phyloP scores from a whole-genome alignment of 2,113 vertebrate genomes.

The Myanophis thanlyinensis region DNA sequence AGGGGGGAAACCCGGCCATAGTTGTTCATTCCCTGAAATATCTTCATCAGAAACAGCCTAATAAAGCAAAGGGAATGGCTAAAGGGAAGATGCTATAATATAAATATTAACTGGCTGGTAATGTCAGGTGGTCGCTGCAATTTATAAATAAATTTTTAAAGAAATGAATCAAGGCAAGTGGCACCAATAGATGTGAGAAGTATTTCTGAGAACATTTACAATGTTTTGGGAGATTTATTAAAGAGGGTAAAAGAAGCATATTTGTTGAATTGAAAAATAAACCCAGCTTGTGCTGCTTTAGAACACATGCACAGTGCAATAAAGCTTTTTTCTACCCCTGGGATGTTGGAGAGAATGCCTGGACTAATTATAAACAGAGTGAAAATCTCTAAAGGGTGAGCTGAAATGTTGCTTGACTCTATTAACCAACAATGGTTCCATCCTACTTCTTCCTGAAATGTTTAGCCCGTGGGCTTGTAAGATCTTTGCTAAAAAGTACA shows the following conservation, averaged over 20 bases:
- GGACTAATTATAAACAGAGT: not conserved
- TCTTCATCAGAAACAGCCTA: not conserved
- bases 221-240: not conserved
- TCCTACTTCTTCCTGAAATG: not conserved
- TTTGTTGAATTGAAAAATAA: not conserved
- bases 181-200: not conserved
- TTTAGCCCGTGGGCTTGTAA: not conserved
- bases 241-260: not conserved
- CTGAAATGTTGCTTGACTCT: not conserved
- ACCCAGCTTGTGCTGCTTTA: not conserved
- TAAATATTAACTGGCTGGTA: not conserved
- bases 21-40: not conserved
- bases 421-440: not conserved
- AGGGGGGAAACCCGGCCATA: not conserved
- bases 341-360: not conserved
- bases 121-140: not conserved
- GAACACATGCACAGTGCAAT: not conserved
- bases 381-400: not conserved
- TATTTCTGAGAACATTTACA: not conserved
- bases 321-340: not conserved
- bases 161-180: conserved; percentile 7
- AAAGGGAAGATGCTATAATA: not conserved
- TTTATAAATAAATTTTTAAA: not conserved
- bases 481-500: not conserved
- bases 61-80: not conserved